These are phyloP conservation scores for Andrena flavipes DNA, from an alignment of 2,888 invertebrate genomes.

Conservation along the genomic window DNA sequence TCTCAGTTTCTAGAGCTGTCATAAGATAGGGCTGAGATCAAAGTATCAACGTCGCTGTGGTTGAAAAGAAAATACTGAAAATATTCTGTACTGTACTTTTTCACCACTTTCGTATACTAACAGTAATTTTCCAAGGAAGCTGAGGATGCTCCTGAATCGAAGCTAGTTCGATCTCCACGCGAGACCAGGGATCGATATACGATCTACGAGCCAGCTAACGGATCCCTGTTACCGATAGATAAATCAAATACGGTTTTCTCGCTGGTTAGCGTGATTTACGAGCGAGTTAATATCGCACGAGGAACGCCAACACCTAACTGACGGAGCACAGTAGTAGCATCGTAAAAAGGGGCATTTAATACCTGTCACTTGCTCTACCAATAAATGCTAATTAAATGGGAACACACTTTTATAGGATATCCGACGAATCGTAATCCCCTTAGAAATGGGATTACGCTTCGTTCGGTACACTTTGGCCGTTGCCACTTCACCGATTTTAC, in stretches of 20 bases:
- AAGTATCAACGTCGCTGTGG: too few relatives aligned
- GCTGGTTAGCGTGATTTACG: conserved; percentile 60
- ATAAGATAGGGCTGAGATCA: too few relatives aligned
- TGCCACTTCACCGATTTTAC: conserved; percentile 3
- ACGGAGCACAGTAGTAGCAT: conserved; percentile 49
- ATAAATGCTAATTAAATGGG: conserved; percentile 74
- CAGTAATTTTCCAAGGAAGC: background rate
- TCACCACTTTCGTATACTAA: background rate
- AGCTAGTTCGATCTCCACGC: background rate
- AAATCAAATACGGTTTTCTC: conserved; percentile 62
- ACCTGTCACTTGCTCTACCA: conserved; percentile 42
- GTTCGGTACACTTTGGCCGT: conserved; percentile 2
- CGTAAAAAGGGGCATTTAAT: conserved; percentile 69
- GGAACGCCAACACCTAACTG: conserved; percentile 67
- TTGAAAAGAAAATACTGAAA: too few relatives aligned
- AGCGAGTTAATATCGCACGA: conserved; percentile 61
- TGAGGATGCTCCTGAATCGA: background rate
- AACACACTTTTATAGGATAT: conserved; percentile 62
- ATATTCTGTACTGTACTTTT: too few relatives aligned
- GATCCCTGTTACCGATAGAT: conserved; percentile 55
- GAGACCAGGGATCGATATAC: conserved; percentile 10
- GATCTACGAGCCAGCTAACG: conserved; percentile 44
- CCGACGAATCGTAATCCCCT: conserved; percentile 51
- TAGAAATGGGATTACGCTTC: conserved; percentile 61
- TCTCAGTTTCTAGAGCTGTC: too few relatives aligned